A percentile compares a stretch with the other conserved stretches of the same genome.
phyloP scores from a whole-genome alignment of 2,797 vertebrate genomes.

The Enteromius trimaculatus region DNA sequence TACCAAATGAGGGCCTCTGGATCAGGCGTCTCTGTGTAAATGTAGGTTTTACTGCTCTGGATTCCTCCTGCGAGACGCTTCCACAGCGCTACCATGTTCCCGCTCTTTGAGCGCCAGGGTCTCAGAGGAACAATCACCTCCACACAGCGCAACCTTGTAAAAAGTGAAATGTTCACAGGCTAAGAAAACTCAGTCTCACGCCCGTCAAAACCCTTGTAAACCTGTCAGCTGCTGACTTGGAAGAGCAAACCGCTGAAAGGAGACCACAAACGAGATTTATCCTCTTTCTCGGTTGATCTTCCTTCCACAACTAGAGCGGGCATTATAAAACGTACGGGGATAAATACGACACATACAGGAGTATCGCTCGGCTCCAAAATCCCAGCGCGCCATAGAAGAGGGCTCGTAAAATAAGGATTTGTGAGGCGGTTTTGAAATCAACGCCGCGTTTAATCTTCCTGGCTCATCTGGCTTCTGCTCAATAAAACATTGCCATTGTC shows the following conservation, averaged over 20 bases:
- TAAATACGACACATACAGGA: conserved; percentile 49
- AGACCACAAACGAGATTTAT: conserved; percentile 58
- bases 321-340: conserved; percentile 45
- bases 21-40: conserved; percentile 26
- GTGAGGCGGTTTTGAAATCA: conserved; percentile 54
- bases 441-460: conserved; percentile 54
- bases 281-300: conserved; percentile 41
- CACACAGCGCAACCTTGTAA: conserved; percentile 53
- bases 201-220: conserved; percentile 59
- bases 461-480: conserved; percentile 57
- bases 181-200: conserved; percentile 43
- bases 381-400: conserved; percentile 12
- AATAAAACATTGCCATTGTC: conserved; percentile 54
- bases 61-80: conserved; percentile 44
- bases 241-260: conserved; percentile 54
- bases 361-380: conserved; percentile 8
- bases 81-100: conserved; percentile 12
- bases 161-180: conserved; percentile 51
- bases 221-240: conserved; percentile 56
- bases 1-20: neutral
- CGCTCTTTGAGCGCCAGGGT: conserved; percentile 50
- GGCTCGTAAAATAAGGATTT: conserved; percentile 57
- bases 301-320: conserved; percentile 52
- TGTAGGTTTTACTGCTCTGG: conserved; percentile 22
- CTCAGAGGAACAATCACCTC: conserved; percentile 58